A percentile compares a stretch with the other conserved stretches of the same genome.
phyloP scores from a whole-genome alignment of 2,888 invertebrate genomes.

The Tipula helvola region DNA sequence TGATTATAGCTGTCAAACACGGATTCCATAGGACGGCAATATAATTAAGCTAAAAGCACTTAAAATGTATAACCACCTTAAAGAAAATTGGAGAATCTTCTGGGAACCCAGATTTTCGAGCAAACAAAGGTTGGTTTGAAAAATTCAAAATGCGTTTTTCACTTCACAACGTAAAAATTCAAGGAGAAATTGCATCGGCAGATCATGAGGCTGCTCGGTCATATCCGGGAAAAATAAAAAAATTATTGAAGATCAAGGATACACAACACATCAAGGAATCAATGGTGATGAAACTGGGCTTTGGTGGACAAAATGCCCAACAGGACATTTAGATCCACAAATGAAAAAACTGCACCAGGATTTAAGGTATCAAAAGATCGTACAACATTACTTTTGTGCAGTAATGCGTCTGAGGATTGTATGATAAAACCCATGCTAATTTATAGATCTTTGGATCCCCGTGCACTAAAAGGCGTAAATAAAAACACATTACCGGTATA shows the following conservation, averaged over 20 bases:
- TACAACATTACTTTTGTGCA: slow-evolving; percentile 22
- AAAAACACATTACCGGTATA: no score
- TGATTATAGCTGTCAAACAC: background rate
- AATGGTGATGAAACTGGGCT: no score
- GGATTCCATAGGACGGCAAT: background rate
- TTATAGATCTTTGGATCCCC: no score
- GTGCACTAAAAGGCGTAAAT: no score
- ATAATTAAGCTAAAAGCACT: background rate
- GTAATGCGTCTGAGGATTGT: slow-evolving; percentile 23
- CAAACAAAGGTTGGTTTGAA: slow-evolving; percentile 10
- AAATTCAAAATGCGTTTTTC: slow-evolving; percentile 16
- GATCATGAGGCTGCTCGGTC: slow-evolving; percentile 16
- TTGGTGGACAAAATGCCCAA: no score
- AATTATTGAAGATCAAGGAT: no score
- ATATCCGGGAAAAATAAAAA: background rate
- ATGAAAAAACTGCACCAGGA: slow-evolving; percentile 15
- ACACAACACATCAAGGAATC: no score
- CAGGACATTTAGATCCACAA: slow-evolving; percentile 15
- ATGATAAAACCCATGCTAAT: no score
- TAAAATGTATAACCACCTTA: no score
- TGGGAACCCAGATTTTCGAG: background rate
- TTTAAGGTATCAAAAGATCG: slow-evolving; percentile 21
- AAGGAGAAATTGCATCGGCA: slow-evolving; percentile 17
- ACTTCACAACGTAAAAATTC: no score
- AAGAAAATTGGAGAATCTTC: no score